Percentiles rank a stretch among this genome's conserved stretches.
These are phyloP conservation scores for Platanista minor DNA, from an alignment of 2,113 vertebrate species.

Conservation along the genomic window DNA sequence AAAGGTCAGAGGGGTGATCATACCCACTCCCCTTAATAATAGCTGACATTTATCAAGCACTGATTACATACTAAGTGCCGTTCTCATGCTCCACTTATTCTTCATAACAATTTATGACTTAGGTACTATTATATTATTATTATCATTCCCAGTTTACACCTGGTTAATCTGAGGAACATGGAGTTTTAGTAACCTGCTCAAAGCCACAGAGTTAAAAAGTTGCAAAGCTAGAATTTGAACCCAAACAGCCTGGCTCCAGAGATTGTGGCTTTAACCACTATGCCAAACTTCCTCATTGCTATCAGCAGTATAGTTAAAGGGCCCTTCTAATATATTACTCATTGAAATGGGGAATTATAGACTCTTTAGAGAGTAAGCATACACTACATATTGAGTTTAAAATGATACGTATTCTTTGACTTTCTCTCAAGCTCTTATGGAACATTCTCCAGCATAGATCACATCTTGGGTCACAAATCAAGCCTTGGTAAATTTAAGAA, in stretches of 20 bases:
- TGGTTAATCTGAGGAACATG: not conserved
- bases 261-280: not conserved
- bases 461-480: too few species aligned
- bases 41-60: not conserved
- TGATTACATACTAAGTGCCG: not conserved
- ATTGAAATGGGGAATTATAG: not conserved
- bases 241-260: not conserved
- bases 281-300: not conserved
- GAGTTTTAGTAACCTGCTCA: not conserved
- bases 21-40: not conserved
- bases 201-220: not conserved
- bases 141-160: not conserved
- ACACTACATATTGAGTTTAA: not conserved
- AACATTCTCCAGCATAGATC: too few species aligned
- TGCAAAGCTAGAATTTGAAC: not conserved
- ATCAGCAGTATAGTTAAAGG: not conserved
- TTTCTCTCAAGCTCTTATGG: too few species aligned
- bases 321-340: not conserved
- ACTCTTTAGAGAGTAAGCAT: not conserved
- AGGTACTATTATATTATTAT: not conserved
- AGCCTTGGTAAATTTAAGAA: too few species aligned
- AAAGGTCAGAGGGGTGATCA: not conserved
- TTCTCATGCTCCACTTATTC: not conserved
- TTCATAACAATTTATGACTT: not conserved
- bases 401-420: not conserved